Base-by-base conservation (phyloP, 2,797 vertebrate genomes). In the Synanceia verrucosa region DNA sequence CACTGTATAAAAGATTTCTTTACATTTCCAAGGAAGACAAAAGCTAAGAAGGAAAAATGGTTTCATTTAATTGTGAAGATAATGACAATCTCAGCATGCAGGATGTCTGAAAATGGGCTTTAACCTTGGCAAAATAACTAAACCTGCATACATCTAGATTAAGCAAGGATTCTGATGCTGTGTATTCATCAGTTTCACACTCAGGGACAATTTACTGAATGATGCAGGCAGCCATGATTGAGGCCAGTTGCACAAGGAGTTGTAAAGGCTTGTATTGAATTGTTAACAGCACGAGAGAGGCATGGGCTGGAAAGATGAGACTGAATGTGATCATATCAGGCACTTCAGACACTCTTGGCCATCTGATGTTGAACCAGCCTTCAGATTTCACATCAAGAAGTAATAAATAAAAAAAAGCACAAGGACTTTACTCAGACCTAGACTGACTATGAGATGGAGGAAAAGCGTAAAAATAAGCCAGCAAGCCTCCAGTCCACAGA, bases 1-100 rank as follows among this genome's bases (percentile, higher is more conserved):
- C n/a, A 64, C 41, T 18, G 29, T 65, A 62, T 73, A 43, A 47
- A 43, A 53, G 26, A 28, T 57, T 14, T 61, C 16, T 53, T 64
- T 21, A 23, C 13, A 48, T 77, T 28, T 65, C 21, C 46, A 50
- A 18, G 26, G 11, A 34, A 31, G 18, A 44, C 28, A 39, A 29
- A 51, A 39, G 24, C 29, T 28, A 12, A 46, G 26, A 51, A 28
- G 5, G 2, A 16, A 16, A 34, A 51, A 31, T 2, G 1, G 13
- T 52, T 33, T 8, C 14, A 28, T 37, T 48, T 24, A 24, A 68
- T 4, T n/a, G 6, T 29, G 9, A 6, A 50, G 31, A 48, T 9
- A 21, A 34, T 34, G 19, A 55, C 21, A 2, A 51, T n/a, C n/a
- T n/a, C n/a, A n/a, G n/a, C 28, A 52, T 29, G 9, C 26, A 51